Evolutionary conservation across 2,888 invertebrate genomes (phyloP).

Genomic region (Amphipoea lucens): DNA sequence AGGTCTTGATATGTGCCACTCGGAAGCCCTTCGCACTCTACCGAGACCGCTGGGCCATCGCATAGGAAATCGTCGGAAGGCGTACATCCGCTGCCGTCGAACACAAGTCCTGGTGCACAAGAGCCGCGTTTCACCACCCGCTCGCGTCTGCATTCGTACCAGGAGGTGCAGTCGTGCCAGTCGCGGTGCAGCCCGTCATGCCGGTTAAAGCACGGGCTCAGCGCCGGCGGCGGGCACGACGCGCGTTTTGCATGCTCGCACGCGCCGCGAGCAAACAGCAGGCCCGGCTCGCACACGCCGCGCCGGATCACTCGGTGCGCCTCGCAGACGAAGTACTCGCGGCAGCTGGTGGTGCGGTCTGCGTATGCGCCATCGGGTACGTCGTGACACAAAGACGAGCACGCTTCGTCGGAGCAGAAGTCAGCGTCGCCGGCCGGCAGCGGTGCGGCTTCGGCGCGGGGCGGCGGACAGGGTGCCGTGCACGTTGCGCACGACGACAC

Average conservation of each 20-base stretch:
- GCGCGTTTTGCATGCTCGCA: slow-evolving; percentile 86
- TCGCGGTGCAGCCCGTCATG: slow-evolving; percentile 86
- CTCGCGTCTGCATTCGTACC: slow-evolving; percentile 88
- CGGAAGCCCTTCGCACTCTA: slow-evolving; percentile 85
- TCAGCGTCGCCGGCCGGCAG: slow-evolving; percentile 89
- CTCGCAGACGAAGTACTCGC: slow-evolving; percentile 91
- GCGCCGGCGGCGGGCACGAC: slow-evolving; percentile 85
- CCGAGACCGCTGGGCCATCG: slow-evolving; percentile 83
- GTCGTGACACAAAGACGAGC: slow-evolving; percentile 87
- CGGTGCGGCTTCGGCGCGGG: slow-evolving; percentile 83
- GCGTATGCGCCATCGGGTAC: slow-evolving; percentile 90
- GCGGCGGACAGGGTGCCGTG: slow-evolving; percentile 80
- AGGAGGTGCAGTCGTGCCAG: slow-evolving; percentile 87
- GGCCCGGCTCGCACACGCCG: slow-evolving; percentile 89
- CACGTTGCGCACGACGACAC: slow-evolving; percentile 78
- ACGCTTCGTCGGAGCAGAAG: slow-evolving; percentile 87
- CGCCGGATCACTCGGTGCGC: slow-evolving; percentile 88
- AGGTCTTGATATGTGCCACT: slow-evolving; percentile 90
- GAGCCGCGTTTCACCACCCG: slow-evolving; percentile 84
- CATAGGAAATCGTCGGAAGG: slow-evolving; percentile 83
- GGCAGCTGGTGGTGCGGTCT: slow-evolving; percentile 89
- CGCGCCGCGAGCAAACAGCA: slow-evolving; percentile 88
- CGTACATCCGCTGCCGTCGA: slow-evolving; percentile 88
- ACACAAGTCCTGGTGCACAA: slow-evolving; percentile 86
- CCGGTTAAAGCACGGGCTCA: slow-evolving; percentile 86